Evolutionary conservation across 1,140 invertebrate genomes (phyloP).

Genomic region (Brachionus manjavacas): DNA sequence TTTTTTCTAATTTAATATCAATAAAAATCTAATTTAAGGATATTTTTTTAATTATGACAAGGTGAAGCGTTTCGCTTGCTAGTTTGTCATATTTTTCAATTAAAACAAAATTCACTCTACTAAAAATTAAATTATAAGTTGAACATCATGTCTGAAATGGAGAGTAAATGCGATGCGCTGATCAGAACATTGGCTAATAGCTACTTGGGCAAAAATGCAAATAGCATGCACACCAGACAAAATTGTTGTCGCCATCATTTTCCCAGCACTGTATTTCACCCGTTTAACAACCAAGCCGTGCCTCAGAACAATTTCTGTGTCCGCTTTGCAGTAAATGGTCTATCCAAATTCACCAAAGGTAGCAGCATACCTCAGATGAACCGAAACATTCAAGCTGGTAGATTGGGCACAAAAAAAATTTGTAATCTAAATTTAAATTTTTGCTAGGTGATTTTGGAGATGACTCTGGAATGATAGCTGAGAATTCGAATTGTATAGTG

Average conservation of each 20-base stretch:
- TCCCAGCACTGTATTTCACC: neutral
- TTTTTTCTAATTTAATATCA: neutral
- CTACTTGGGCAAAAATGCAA: neutral
- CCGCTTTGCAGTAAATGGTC: conserved; percentile 24
- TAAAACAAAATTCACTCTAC: neutral
- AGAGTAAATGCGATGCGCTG: neutral
- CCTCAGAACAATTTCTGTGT: neutral
- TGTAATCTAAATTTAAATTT: neutral
- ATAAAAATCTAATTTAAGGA: neutral
- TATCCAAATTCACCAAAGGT: conserved; percentile 35
- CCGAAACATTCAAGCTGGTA: conserved; percentile 8
- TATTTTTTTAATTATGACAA: neutral
- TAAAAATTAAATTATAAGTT: neutral
- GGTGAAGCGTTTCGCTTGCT: neutral
- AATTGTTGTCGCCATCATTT: neutral
- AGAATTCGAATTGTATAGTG: conserved; percentile 24
- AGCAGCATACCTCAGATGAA: neutral
- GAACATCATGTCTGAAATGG: neutral
- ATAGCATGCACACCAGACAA: neutral
- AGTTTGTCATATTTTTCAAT: neutral
- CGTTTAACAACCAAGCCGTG: neutral
- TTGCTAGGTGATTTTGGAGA: conserved; percentile 31
- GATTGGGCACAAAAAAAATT: neutral
- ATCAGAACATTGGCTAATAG: neutral
- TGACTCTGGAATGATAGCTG: conserved; percentile 39